A percentile compares a stretch with the other conserved stretches of the same genome.
Conservation (phyloP, 2,797 vertebrate genomes). For the Carduelis carduelis region DNA sequence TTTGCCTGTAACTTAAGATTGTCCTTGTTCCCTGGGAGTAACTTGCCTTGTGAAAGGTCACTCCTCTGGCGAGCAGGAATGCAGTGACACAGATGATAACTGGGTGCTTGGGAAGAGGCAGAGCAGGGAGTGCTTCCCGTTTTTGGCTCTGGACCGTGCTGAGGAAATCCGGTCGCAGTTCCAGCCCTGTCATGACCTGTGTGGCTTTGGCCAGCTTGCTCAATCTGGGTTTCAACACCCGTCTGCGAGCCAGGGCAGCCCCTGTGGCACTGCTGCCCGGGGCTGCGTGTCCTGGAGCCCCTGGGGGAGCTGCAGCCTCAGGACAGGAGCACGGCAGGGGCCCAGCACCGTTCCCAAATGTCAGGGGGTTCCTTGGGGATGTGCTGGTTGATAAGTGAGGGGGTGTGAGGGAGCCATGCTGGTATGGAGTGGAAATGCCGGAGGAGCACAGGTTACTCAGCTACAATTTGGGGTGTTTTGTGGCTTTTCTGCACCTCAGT, state of each 20-base stretch:
- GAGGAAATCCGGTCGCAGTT: constrained; percentile 36
- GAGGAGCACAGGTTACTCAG: neutral
- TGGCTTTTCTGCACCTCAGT: neutral
- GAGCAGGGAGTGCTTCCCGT: neutral
- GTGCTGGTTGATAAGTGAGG: rapidly evolving
- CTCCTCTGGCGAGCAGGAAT: neutral
- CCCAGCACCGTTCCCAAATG: rapidly evolving
- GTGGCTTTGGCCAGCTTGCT: constrained; percentile 37
- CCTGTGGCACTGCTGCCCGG: rapidly evolving
- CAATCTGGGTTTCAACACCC: neutral
- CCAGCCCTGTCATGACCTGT: neutral
- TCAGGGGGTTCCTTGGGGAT: rapidly evolving
- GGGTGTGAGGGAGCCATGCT: rapidly evolving
- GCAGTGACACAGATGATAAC: neutral
- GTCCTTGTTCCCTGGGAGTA: neutral
- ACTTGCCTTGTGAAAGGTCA: neutral
- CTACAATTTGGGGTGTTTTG: rapidly evolving
- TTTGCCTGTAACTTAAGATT: neutral
- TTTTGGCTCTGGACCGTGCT: neutral
- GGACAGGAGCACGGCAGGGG: rapidly evolving
- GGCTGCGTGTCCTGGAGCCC: neutral
- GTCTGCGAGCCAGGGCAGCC: neutral
- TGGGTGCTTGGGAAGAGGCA: neutral
- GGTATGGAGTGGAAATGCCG: rapidly evolving
- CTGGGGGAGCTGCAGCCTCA: neutral